Conservation (phyloP, 2,797 vertebrate genomes). For the Pangasius krempfi region DNA sequence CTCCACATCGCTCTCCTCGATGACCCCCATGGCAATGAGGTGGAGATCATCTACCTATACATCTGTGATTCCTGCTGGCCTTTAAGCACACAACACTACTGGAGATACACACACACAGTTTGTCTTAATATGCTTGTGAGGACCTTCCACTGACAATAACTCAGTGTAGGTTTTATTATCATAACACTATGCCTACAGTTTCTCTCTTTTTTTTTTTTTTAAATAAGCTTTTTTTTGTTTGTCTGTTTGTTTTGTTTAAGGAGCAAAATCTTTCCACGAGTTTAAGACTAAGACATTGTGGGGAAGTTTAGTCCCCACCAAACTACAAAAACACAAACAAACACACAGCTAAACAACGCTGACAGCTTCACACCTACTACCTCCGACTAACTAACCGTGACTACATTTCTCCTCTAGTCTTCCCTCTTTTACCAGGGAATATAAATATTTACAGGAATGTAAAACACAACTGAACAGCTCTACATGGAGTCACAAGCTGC, state of each 20-base stretch:
- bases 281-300: background rate
- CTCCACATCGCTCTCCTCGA: slow-evolving; percentile 78
- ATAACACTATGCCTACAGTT: background rate
- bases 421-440: background rate
- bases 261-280: background rate
- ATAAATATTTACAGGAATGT: background rate
- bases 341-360: background rate
- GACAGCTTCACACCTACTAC: background rate
- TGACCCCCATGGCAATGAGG: slow-evolving; percentile 60
- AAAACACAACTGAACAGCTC: background rate
- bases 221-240: background rate
- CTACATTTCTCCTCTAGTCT: background rate
- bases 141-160: background rate
- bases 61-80: slow-evolving; percentile 48
- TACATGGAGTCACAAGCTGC: background rate
- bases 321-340: background rate
- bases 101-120: background rate
- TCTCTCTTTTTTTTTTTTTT: too few species aligned
- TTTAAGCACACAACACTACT: slow-evolving; percentile 39
- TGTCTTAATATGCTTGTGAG: background rate
- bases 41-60: slow-evolving; percentile 59
- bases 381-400: background rate
- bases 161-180: background rate
- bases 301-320: background rate
- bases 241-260: background rate